These are phyloP conservation scores for Eidolon dupreanum DNA, from an alignment of 2,797 vertebrate genomes.

Conservation along the genomic window DNA sequence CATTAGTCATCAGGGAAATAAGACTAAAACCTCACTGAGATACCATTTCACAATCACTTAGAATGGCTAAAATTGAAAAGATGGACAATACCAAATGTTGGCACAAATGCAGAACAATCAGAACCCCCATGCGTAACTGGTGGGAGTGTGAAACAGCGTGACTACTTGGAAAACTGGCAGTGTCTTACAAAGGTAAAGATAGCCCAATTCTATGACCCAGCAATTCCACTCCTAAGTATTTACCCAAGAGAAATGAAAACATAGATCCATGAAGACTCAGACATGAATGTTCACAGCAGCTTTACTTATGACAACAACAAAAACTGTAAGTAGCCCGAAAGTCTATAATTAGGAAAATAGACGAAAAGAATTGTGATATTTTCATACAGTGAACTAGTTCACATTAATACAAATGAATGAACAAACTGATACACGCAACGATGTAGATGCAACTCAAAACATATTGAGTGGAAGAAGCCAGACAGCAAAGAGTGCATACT, in stretches of 20 bases:
- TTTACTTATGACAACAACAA: not conserved
- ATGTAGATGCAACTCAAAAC: accelerated
- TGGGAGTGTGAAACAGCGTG: accelerated
- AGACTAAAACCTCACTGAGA: not conserved
- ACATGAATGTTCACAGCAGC: not conserved
- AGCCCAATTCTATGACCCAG: not conserved
- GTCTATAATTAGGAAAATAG: not conserved
- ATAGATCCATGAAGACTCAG: not conserved
- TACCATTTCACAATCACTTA: not conserved
- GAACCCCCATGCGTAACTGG: accelerated
- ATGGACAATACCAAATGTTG: not conserved
- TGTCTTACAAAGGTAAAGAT: not conserved
- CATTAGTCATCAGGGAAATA: not conserved
- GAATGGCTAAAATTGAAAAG: not conserved
- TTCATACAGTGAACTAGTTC: not conserved
- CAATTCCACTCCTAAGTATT: not conserved
- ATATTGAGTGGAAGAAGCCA: not conserved
- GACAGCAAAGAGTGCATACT: accelerated
- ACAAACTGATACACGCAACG: accelerated
- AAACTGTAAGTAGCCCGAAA: not conserved
- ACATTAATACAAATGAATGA: not conserved
- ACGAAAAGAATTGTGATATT: accelerated
- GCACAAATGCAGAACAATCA: accelerated
- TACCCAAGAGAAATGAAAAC: not conserved
- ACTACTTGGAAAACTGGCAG: not conserved